phyloP scores from a whole-genome alignment of 1,140 invertebrate genomes.

The Planococcus citri region DNA sequence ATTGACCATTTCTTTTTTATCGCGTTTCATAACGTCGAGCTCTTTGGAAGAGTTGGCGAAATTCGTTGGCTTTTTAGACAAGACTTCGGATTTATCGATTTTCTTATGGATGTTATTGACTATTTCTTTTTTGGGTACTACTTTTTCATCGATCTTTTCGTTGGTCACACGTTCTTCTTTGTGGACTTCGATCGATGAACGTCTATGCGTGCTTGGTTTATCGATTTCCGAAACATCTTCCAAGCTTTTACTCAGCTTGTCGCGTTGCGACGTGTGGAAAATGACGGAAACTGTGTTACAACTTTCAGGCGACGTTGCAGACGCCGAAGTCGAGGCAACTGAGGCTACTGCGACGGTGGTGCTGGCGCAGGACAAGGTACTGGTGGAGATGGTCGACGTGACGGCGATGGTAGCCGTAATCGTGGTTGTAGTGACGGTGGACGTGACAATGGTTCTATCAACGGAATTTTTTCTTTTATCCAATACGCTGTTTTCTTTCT shows the following conservation, averaged over 20 bases:
- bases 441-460: neutral
- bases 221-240: neutral
- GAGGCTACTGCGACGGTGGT: too few relatives aligned
- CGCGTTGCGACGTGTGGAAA: neutral
- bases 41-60: neutral
- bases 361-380: too few relatives aligned
- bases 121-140: neutral
- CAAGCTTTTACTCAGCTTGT: neutral
- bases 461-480: constrained; percentile 10
- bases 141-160: neutral
- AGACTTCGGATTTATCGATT: neutral
- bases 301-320: neutral
- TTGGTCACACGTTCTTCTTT: neutral
- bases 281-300: neutral
- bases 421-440: too few relatives aligned
- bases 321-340: too few relatives aligned
- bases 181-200: neutral
- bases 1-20: neutral
- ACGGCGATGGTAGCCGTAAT: too few relatives aligned
- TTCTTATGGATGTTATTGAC: neutral
- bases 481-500: constrained; percentile 3
- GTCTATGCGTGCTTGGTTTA: neutral
- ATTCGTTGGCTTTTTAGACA: neutral
- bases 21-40: neutral
- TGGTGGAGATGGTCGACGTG: too few relatives aligned